Base-by-base conservation (phyloP, 2,888 invertebrate genomes). In the Mimachlamys varia region DNA sequence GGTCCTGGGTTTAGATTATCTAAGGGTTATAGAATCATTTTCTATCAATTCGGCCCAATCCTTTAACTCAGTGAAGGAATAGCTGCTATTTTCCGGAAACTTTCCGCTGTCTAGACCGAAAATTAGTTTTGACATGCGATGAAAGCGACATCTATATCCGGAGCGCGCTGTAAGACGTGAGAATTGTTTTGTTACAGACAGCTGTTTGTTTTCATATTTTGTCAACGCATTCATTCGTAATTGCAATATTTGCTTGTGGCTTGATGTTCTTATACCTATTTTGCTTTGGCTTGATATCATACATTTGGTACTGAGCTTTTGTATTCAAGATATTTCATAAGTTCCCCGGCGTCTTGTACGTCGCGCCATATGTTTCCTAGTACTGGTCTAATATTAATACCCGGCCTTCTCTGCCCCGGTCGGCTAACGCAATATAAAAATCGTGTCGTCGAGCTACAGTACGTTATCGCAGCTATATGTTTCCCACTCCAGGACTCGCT, bases 81-180 rank as follows among this genome's bases (percentile, higher is more conserved):
- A 44, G 44, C 44, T 44, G 44, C 7, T n/a, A n/a, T 5, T 44
- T 44, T 44, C 44, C 44, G 44, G 44, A 44, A 44, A 44, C 4
- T n/a, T n/a, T n/a, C 3, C 44, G 44, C 7, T 44, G 7, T 44
- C 44, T 44, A 44, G 22, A 58, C 19, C 53, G 19, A 53, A 10
- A 22, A 4, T 22, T 58, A 58, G 58, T 58, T 22, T 58, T n/a
- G 27, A 7, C 76, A 3, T 33, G 76, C 27, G 76, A 76, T 33
- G 27, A 33, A 12, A 76, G 76, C 76, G 76, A 76, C 76, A 76
- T 76, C 76, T 76, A 76, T 27, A 76, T 76, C 76, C 76, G 76
- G 76, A 27, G 33, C 33, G 76, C 33, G 33, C 27, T 27, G 10
- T 27, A 12, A 76, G 27, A 27, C 10, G 76, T 76, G 33, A 76